Percentiles rank a stretch among this genome's conserved stretches.
Evolutionary conservation across 1,140 invertebrate species (phyloP).

Genomic region (Pararge aegeria): DNA sequence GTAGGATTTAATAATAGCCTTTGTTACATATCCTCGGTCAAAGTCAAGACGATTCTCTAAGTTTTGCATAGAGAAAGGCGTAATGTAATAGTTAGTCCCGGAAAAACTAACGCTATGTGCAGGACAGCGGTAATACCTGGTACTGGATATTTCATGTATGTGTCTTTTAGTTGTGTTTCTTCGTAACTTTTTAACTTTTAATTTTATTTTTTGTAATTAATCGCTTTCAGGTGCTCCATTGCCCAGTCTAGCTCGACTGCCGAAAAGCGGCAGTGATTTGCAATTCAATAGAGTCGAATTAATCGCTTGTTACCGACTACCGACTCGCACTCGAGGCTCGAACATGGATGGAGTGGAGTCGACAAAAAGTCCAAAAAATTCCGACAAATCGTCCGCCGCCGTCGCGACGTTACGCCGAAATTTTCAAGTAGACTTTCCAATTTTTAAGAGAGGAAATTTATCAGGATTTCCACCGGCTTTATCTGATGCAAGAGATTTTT

Average conservation of each 20-base stretch:
- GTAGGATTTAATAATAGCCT: too few species aligned
- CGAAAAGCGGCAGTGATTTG: conserved; percentile 24
- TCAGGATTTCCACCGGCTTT: background rate
- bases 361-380: conserved; percentile 15
- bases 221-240: background rate
- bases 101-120: too few species aligned
- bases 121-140: too few species aligned
- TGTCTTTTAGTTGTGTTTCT: too few species aligned
- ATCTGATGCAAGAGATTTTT: background rate
- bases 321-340: conserved; percentile 8
- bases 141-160: too few species aligned
- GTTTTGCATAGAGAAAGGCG: too few species aligned
- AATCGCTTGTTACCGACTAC: conserved; percentile 33
- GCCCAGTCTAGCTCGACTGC: background rate
- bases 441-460: conserved; percentile 11
- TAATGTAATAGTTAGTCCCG: too few species aligned
- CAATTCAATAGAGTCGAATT: conserved; percentile 39
- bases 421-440: conserved; percentile 13
- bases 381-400: conserved; percentile 2
- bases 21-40: too few species aligned
- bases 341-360: conserved; percentile 3
- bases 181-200: background rate
- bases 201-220: background rate
- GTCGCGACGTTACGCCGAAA: conserved; percentile 18
- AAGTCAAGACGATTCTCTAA: too few species aligned